These are phyloP conservation scores for Rutilus rutilus DNA, from an alignment of 2,113 vertebrate genomes.

Conservation along the genomic window DNA sequence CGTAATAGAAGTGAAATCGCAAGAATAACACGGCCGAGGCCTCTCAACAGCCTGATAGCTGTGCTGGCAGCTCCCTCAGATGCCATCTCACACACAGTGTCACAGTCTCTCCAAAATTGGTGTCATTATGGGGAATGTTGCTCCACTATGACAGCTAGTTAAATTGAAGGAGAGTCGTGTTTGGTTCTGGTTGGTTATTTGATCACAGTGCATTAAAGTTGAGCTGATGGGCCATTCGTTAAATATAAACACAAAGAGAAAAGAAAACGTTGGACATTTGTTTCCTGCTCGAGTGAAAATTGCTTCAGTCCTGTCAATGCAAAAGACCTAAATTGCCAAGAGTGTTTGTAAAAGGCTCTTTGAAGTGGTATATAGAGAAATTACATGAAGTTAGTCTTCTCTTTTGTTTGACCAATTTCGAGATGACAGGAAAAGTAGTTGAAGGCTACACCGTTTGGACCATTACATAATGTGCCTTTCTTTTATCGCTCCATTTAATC, in stretches of 20 bases:
- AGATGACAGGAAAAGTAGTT: neutral
- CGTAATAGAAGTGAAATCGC: constrained; percentile 41
- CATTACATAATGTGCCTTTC: constrained; percentile 3
- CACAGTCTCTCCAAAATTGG: constrained; percentile 27
- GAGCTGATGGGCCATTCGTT: neutral
- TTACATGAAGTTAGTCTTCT: neutral
- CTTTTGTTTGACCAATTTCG: neutral
- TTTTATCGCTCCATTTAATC: constrained; percentile 2
- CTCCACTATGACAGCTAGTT: constrained; percentile 34
- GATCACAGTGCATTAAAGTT: neutral
- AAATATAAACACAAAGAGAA: constrained; percentile 23
- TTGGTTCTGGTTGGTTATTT: constrained; percentile 43
- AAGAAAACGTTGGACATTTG: neutral
- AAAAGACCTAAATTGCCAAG: neutral
- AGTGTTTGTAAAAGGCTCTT: neutral
- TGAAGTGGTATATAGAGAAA: neutral
- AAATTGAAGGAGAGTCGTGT: constrained; percentile 14
- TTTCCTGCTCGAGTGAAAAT: constrained; percentile 10
- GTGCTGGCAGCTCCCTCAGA: constrained; percentile 36
- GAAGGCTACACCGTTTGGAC: neutral
- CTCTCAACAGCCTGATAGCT: constrained; percentile 32
- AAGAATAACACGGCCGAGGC: constrained; percentile 44
- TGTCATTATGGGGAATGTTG: constrained; percentile 41
- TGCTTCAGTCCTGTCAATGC: neutral
- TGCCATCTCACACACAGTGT: constrained; percentile 17